A percentile compares a stretch with the other conserved stretches of the same genome.
These are phyloP conservation scores for Xiphophorus couchianus DNA, from an alignment of 2,113 vertebrate species.

Conservation along the genomic window DNA sequence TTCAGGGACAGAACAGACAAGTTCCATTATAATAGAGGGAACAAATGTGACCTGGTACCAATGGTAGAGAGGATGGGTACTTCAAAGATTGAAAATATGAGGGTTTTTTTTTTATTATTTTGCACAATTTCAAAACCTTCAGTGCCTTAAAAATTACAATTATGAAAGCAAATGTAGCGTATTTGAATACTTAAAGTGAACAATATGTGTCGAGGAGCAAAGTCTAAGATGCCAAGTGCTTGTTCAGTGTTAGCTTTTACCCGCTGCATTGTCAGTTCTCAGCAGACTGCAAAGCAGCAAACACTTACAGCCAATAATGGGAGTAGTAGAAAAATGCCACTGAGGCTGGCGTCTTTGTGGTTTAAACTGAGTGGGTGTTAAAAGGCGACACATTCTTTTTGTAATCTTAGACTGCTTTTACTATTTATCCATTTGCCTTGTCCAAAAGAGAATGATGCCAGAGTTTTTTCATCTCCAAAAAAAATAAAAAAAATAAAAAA, in stretches of 20 bases:
- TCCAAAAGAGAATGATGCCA: constrained; percentile 5
- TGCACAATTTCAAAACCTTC: too few relatives aligned
- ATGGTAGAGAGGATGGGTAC: background rate
- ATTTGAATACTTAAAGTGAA: too few relatives aligned
- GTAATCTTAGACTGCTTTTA: constrained; percentile 57
- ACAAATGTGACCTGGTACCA: background rate
- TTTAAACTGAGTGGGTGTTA: background rate
- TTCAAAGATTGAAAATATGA: background rate
- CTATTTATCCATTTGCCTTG: constrained; percentile 62
- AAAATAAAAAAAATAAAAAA: background rate
- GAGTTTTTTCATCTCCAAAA: background rate
- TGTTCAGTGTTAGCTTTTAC: background rate
- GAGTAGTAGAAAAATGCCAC: background rate
- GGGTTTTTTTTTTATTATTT: too few relatives aligned
- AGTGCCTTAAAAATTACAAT: too few relatives aligned
- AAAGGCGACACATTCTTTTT: background rate
- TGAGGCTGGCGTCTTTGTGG: background rate
- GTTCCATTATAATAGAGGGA: background rate
- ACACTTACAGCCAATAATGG: background rate
- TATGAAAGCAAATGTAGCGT: too few relatives aligned
- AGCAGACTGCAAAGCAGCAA: background rate
- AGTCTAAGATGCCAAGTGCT: background rate
- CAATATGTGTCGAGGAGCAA: background rate
- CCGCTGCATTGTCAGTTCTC: background rate
- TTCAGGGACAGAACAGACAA: background rate